Evolutionary conservation across 2,797 vertebrate species (phyloP).

Genomic region (Cossypha caffra): DNA sequence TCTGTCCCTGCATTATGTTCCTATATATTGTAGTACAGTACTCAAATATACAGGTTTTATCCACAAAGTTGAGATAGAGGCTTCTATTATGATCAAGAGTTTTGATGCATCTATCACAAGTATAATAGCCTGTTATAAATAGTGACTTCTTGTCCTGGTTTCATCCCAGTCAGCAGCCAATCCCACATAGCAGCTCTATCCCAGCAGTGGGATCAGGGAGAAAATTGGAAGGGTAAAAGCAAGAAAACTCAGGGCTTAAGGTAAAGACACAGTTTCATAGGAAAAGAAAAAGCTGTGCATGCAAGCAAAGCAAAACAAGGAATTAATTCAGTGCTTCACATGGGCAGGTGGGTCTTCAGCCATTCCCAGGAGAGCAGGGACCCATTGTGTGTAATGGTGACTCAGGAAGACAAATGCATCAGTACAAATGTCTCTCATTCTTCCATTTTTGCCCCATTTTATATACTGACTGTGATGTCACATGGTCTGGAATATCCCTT

Average conservation of each 20-base stretch:
- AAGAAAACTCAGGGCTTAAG: not conserved
- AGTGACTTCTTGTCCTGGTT: not conserved
- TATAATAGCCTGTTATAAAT: not conserved
- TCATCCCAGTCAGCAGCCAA: not conserved
- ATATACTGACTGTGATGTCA: too few relatives aligned
- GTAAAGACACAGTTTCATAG: not conserved
- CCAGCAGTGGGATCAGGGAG: not conserved
- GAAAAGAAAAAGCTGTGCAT: not conserved
- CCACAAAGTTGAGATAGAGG: not conserved
- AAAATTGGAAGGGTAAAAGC: not conserved
- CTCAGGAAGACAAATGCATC: not conserved
- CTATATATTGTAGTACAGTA: not conserved
- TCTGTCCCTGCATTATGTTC: not conserved
- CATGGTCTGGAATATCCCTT: not conserved
- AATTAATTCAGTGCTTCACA: not conserved
- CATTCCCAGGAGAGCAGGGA: too few relatives aligned
- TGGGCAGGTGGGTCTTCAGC: not conserved
- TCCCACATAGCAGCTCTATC: rapidly evolving
- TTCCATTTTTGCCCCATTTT: not conserved
- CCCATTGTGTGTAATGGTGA: rapidly evolving
- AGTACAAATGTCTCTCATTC: not conserved
- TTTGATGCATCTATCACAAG: not conserved
- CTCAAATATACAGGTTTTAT: not conserved
- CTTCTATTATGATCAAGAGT: not conserved
- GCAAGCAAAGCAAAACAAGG: not conserved